Evolutionary conservation across 2,797 vertebrate genomes (phyloP).

Genomic region (Naso thynnoides): DNA sequence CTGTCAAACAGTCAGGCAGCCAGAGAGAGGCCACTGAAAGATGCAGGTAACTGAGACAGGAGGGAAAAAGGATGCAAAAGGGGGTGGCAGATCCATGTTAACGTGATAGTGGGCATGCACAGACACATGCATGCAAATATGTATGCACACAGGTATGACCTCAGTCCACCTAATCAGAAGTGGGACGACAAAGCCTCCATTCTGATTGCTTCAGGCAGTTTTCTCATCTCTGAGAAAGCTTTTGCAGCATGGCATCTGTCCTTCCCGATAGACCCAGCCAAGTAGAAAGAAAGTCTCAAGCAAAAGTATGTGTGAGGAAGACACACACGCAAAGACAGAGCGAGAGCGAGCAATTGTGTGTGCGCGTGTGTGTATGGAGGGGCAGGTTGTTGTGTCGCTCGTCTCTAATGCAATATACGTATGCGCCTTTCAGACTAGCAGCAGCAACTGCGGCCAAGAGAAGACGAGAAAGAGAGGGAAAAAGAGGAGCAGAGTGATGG

Average conservation of each 20-base stretch:
- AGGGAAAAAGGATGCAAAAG: constrained; percentile 24
- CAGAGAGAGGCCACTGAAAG: constrained; percentile 54
- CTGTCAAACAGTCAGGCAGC: constrained; percentile 65
- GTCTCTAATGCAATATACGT: constrained; percentile 72
- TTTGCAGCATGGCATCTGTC: constrained; percentile 75
- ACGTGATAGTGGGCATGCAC: constrained; percentile 2
- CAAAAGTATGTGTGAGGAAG: constrained; percentile 41
- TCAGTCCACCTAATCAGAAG: constrained; percentile 45
- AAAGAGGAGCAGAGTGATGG: constrained; percentile 67
- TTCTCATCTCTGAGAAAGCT: constrained; percentile 71
- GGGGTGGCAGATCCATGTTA: constrained; percentile 45
- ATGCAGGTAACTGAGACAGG: constrained; percentile 45
- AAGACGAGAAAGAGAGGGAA: constrained; percentile 54
- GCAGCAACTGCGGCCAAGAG: constrained; percentile 54
- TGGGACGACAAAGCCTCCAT: constrained; percentile 36
- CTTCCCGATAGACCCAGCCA: constrained; percentile 66
- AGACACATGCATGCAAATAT: constrained; percentile 39
- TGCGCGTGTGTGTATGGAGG: constrained; percentile 3
- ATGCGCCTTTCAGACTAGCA: constrained; percentile 64
- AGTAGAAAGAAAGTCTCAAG: constrained; percentile 59
- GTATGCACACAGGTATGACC: constrained; percentile 38
- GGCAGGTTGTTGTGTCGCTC: constrained; percentile 58
- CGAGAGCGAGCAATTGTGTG: background rate
- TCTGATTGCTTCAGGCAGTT: constrained; percentile 54
- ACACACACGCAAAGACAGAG: constrained; percentile 36